Evolutionary conservation across 2,797 vertebrate species (phyloP).

Genomic region (Bradypodion ventrale): DNA sequence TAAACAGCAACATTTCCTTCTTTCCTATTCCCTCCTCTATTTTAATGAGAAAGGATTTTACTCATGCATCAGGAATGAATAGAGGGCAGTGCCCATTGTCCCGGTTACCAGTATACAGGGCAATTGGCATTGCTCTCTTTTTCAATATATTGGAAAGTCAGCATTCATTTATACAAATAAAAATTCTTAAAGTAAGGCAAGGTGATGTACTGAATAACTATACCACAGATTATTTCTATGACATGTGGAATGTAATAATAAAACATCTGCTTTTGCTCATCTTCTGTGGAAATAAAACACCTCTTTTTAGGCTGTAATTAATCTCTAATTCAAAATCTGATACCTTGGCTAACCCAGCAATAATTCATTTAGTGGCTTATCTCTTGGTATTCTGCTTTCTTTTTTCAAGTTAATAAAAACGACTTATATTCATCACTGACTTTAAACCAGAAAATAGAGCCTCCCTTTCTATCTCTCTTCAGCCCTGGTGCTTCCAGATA

Average conservation of each 20-base stretch:
- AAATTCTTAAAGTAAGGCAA: slow-evolving; percentile 42
- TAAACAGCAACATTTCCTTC: too few relatives aligned
- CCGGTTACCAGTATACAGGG: too few relatives aligned
- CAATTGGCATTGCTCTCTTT: too few relatives aligned
- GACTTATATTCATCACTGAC: slow-evolving; percentile 29
- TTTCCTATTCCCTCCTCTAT: too few relatives aligned
- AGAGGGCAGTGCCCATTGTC: too few relatives aligned
- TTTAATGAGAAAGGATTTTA: too few relatives aligned
- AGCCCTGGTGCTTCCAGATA: background rate
- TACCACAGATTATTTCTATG: slow-evolving; percentile 66
- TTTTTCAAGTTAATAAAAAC: slow-evolving; percentile 29
- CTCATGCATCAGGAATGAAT: too few relatives aligned
- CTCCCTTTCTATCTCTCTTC: background rate
- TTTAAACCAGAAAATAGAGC: background rate
- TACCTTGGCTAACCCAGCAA: slow-evolving; percentile 66
- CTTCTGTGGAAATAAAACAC: slow-evolving; percentile 59
- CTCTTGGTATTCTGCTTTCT: background rate
- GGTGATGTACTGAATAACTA: slow-evolving; percentile 55
- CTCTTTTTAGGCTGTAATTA: slow-evolving; percentile 69
- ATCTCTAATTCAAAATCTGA: slow-evolving; percentile 67
- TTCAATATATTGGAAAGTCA: too few relatives aligned
- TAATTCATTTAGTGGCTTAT: slow-evolving; percentile 64
- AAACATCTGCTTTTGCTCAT: slow-evolving; percentile 58
- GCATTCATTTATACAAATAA: background rate
- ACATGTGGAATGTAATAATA: slow-evolving; percentile 48